Conservation (phyloP, 2,797 vertebrate genomes). For the Periparus ater region DNA sequence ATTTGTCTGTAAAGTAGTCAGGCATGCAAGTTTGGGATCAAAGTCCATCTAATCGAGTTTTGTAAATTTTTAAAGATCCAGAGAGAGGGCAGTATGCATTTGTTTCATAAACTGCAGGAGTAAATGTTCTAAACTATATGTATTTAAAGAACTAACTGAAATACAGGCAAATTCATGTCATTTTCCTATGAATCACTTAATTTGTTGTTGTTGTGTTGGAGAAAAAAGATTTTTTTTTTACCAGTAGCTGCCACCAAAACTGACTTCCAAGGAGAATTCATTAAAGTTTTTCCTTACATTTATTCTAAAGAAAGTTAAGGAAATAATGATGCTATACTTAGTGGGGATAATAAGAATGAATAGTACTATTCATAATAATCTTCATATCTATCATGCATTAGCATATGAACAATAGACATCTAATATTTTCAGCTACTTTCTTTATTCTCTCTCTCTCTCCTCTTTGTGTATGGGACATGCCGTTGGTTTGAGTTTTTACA, state of each 20-base stretch:
- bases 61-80: neutral
- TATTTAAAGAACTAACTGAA: neutral
- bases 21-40: neutral
- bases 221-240: neutral
- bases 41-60: neutral
- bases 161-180: neutral
- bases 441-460: neutral
- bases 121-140: neutral
- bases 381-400: neutral
- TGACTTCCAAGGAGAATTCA: neutral
- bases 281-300: neutral
- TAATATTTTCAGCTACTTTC: constrained; percentile 13
- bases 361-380: constrained; percentile 24
- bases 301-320: constrained; percentile 12
- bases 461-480: neutral
- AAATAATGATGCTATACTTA: constrained; percentile 9
- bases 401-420: neutral
- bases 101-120: neutral
- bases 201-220: neutral
- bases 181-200: neutral
- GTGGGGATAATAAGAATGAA: neutral
- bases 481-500: neutral
- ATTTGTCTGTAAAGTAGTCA: neutral
- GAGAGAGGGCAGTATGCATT: neutral
- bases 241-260: neutral